Evolutionary conservation across 2,888 invertebrate genomes (phyloP).

Genomic region (Dexiosoma caninum): DNA sequence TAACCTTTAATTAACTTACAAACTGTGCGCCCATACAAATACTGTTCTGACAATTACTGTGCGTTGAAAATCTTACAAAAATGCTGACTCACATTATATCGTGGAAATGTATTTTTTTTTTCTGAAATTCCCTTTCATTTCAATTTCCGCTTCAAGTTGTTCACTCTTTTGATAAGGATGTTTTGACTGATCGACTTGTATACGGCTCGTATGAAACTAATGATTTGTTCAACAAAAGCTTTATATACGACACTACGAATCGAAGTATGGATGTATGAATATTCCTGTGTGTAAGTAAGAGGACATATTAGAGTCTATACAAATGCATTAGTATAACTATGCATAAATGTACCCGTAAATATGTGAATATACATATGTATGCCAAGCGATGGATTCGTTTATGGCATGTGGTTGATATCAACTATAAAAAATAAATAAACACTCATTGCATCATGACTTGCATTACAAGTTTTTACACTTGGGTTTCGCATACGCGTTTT

Average conservation of each 20-base stretch:
- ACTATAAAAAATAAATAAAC: no score
- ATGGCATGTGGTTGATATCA: no score
- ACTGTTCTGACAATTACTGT: neutral
- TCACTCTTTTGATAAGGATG: conserved; percentile 21
- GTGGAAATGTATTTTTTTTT: neutral
- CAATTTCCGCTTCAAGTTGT: conserved; percentile 26
- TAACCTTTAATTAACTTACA: conserved; percentile 8
- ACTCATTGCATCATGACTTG: conserved; percentile 1
- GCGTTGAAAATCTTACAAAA: neutral
- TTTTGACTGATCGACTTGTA: conserved; percentile 4
- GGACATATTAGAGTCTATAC: no score
- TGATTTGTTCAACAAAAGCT: conserved; percentile 11
- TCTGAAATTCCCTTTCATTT: conserved; percentile 1
- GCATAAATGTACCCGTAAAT: conserved; percentile 29
- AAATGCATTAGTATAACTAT: neutral
- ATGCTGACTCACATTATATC: conserved; percentile 40
- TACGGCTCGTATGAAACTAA: neutral
- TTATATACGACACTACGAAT: no score
- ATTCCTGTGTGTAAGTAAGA: no score
- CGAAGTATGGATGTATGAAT: no score
- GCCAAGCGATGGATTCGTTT: no score
- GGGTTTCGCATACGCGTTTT: no score
- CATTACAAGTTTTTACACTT: no score
- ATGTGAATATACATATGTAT: neutral
- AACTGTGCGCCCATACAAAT: neutral